Evolutionary conservation across 2,113 vertebrate species (phyloP), one percentile per base, ranked within the genome.

Genomic region (Saccopteryx bilineata): DNA sequence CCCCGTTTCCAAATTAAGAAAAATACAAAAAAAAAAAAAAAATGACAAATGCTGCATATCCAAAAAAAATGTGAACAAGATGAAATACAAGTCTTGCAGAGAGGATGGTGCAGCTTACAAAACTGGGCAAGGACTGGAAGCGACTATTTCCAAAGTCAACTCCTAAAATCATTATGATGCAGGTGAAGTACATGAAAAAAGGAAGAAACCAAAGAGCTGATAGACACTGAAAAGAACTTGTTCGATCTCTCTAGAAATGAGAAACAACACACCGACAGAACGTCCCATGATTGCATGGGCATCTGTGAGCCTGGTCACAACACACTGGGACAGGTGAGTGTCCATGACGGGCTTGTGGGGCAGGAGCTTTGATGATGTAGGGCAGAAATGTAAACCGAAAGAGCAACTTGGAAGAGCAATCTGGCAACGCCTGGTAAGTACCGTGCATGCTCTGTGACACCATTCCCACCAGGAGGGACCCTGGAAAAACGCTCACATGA

Each of bases 261-360:
- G 60, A 54, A 17, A 13, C 1, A 12, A 19, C 39, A 39, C 39
- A 39, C 26, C 28, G 9, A 4, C 11, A 3, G n/a, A 5, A 2
- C 54, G 66, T 18, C 21, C 0, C 0, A 1, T 5, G 0, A 3
- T 0, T 0, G 2, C 13, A 5, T 0, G 0, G 0, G 33, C 14
- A 0, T 2, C 15, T 0, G 5, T 0, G 23, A 18, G 5, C 12
- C 14, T 0, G 10, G 26, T 9, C 7, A 2, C 24, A 4, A 2
- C 0, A 28, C 9, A 5, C 74, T 28, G 74, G n/a, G 28, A 54
- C 26, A 19, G 50, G 50, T 18, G 74, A 31, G 50, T 5, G 9
- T 1, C 28, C 33, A 17, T 0, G 74, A 26, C 0, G 56, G 2
- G 31, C 10, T 13, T 31, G 31, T 31, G 18, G 5, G 56, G 66